Percentiles rank a stretch among this genome's conserved stretches.
phyloP scores from a whole-genome alignment of 2,113 vertebrate species.

The Equus quagga region DNA sequence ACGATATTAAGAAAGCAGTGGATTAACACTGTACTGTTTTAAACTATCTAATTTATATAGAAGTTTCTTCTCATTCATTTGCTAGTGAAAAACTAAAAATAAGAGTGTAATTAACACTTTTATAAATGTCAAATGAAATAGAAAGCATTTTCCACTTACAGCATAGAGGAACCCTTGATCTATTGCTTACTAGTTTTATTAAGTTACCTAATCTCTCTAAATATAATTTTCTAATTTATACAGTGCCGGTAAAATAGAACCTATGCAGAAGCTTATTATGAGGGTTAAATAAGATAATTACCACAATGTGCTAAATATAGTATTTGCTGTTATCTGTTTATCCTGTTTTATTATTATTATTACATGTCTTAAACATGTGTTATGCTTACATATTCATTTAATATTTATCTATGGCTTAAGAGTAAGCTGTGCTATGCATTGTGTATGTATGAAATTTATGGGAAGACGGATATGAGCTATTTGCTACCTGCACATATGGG shows the following conservation, averaged over 20 bases:
- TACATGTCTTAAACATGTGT: background rate
- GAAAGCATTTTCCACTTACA: background rate
- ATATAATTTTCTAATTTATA: background rate
- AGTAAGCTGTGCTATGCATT: background rate
- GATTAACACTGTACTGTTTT: background rate
- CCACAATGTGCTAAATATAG: background rate
- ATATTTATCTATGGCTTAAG: constrained; percentile 8
- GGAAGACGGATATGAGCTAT: background rate
- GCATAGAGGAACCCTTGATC: background rate
- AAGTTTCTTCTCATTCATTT: constrained; percentile 14
- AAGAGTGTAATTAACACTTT: background rate
- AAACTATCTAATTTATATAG: background rate
- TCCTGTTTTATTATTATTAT: background rate
- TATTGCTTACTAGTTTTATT: background rate
- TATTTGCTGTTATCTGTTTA: background rate
- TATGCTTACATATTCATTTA: background rate
- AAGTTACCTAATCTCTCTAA: background rate
- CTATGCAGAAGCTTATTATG: background rate
- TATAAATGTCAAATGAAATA: background rate
- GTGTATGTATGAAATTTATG: background rate
- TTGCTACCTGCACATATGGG: background rate
- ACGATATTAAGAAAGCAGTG: background rate
- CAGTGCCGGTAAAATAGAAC: background rate
- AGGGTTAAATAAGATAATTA: background rate
- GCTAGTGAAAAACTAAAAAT: background rate